Percentiles rank a stretch among this genome's conserved stretches.
Evolutionary conservation across 2,113 vertebrate species (phyloP).

Genomic region (Athene cunicularia): DNA sequence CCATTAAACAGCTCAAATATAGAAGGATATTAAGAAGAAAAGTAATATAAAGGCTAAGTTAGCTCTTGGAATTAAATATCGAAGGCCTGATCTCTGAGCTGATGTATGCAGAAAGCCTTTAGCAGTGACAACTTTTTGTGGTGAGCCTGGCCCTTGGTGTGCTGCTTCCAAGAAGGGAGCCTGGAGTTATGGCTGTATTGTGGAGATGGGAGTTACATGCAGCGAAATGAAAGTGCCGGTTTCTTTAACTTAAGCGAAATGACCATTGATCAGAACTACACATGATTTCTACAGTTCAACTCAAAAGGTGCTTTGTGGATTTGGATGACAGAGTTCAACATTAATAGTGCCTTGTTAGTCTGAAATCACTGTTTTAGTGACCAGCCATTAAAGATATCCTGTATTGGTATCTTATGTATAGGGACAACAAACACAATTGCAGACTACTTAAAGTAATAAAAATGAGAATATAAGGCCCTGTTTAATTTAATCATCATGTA

Average conservation of each 20-base stretch:
- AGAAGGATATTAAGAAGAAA: not conserved
- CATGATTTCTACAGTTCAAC: not conserved
- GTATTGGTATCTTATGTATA: not conserved
- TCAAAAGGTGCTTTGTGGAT: not conserved
- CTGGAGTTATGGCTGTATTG: fast-evolving
- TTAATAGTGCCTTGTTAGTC: not conserved
- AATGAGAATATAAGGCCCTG: not conserved
- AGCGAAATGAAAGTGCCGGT: not conserved
- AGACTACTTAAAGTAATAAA: not conserved
- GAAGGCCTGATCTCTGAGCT: not conserved
- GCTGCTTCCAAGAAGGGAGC: not conserved
- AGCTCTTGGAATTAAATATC: not conserved
- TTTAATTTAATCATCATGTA: not conserved
- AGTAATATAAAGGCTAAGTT: not conserved
- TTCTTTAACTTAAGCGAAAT: not conserved
- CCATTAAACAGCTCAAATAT: not conserved
- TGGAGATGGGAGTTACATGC: not conserved
- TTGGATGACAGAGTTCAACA: not conserved
- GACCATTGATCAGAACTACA: not conserved
- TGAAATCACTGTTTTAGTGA: not conserved
- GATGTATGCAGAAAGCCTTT: not conserved
- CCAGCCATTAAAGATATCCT: not conserved
- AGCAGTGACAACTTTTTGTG: fast-evolving
- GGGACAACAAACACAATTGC: not conserved
- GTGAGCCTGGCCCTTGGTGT: not conserved